Evolutionary conservation across 2,113 vertebrate genomes (phyloP), one percentile per base, ranked within the genome.

Genomic region (Sceloporus tristichus): DNA sequence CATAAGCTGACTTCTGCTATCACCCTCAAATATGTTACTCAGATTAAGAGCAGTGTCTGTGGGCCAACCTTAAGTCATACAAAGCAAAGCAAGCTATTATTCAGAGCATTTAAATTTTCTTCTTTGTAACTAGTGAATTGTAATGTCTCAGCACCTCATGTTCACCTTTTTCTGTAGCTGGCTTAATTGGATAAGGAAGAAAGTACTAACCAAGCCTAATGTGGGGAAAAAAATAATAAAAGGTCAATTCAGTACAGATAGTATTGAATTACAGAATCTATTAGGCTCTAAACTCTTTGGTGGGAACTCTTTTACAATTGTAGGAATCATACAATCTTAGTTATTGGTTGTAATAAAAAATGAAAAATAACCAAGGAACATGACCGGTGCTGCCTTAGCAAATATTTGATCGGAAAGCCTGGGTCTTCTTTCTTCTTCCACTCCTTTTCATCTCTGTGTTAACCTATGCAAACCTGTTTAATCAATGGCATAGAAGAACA

Each of bases 201-300:
- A 94, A 93, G 77, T 79, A 62, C 77, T 84, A 94, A 77, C 75
- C 66, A 92, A 92, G 92, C 53, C 25, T 79, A 82, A 82, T 65
- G 42, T 82, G 40, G 27, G 27, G 34, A 56, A 81, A 79, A 83
- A 93, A 84, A 82, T 5, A 3, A 48, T 88, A 81, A 94, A 94
- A 95, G 91, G 59, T 91, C 84, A 85, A 53, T 68, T 29, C 62
- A 48, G 19, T 91, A 94, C 93, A 93, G 90, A 78, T 29, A 87
- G 13, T 89, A 59, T 86, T 85, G 89, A 76, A 81, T 88, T 87
- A 83, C 84, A 91, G 77, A 85, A 85, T 89, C 88, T n/a, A 92
- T 90, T 91, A 84, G 40, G 68, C 56, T 54, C 83, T 93, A 89
- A 91, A 93, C 86, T 90, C n/a, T 87, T 88, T 81, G 80, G 21